A percentile compares a stretch with the other conserved stretches of the same genome.
These are phyloP conservation scores for Pungitius pungitius DNA, from an alignment of 2,113 vertebrate species.

Conservation along the genomic window DNA sequence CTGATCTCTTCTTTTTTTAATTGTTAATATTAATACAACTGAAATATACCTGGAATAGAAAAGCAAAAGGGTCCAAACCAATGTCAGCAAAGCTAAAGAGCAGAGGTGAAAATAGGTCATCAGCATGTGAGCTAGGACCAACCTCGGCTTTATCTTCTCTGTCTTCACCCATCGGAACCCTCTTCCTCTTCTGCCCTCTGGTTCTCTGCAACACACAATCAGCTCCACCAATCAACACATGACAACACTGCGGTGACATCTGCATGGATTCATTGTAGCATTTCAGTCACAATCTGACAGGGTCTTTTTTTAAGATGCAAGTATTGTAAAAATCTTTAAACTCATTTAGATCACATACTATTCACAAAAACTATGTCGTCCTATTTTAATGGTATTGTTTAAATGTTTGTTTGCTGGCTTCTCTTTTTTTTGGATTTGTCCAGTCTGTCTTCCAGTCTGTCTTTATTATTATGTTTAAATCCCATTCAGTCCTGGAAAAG, in stretches of 20 bases:
- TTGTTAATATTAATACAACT: too few relatives aligned
- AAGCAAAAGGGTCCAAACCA: neutral
- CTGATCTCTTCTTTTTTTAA: too few relatives aligned
- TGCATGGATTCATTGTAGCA: too few relatives aligned
- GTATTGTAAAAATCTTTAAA: neutral
- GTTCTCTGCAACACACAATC: conserved; percentile 87
- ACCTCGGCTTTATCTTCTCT: conserved; percentile 91
- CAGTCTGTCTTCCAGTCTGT: too few relatives aligned
- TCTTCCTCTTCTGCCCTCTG: conserved; percentile 93
- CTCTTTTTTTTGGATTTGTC: too few relatives aligned
- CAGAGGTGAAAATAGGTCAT: conserved; percentile 9
- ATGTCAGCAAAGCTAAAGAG: neutral
- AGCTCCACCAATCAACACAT: neutral
- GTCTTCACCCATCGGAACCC: conserved; percentile 88
- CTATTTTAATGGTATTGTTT: too few relatives aligned
- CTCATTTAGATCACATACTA: neutral
- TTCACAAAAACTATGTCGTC: neutral
- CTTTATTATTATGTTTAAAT: too few relatives aligned
- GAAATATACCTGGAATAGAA: neutral
- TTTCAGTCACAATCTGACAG: neutral
- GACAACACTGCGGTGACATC: neutral
- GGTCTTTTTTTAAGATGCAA: neutral
- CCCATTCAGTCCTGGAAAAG: too few relatives aligned
- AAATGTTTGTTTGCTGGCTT: too few relatives aligned
- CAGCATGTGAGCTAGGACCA: conserved; percentile 8